These are phyloP conservation scores for Byasa hedistus DNA, from an alignment of 2,888 invertebrate species.

Conservation along the genomic window DNA sequence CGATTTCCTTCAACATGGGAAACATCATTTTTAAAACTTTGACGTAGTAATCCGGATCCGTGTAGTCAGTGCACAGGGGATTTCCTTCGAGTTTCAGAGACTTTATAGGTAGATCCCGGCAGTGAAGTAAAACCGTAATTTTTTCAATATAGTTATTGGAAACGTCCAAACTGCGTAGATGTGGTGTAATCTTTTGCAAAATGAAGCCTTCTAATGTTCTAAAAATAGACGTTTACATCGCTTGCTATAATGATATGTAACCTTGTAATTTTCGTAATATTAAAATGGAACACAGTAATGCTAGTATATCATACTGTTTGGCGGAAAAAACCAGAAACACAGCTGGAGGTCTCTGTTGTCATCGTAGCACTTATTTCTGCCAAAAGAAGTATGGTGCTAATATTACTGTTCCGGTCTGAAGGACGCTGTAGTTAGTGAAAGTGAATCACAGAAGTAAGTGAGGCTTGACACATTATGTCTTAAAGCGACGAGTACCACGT, in stretches of 20 bases:
- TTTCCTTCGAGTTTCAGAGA: slow-evolving; percentile 84
- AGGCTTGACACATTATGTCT: too few relatives aligned
- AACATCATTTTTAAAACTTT: slow-evolving; percentile 75
- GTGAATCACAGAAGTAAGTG: too few relatives aligned
- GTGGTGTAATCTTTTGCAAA: slow-evolving; percentile 45
- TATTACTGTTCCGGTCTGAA: too few relatives aligned
- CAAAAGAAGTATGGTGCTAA: too few relatives aligned
- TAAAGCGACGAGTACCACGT: too few relatives aligned
- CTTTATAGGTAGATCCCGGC: slow-evolving; percentile 62
- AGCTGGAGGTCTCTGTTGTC: neutral
- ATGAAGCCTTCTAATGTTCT: slow-evolving; percentile 58
- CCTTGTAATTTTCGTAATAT: too few relatives aligned
- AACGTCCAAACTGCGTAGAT: slow-evolving; percentile 51
- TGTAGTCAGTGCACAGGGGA: slow-evolving; percentile 83
- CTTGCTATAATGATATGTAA: too few relatives aligned
- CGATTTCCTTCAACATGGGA: slow-evolving; percentile 72
- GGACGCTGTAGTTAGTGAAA: too few relatives aligned
- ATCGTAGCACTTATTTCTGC: neutral
- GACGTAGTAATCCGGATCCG: slow-evolving; percentile 80
- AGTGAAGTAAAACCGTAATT: slow-evolving; percentile 44
- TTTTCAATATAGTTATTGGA: slow-evolving; percentile 56
- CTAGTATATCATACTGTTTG: slow-evolving; percentile 29
- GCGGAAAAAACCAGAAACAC: neutral
- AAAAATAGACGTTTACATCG: slow-evolving; percentile 21
- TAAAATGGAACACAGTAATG: too few relatives aligned